Conservation (phyloP, 35 echinoderm and acorn worm genomes). For the Lytechinus variegatus region DNA sequence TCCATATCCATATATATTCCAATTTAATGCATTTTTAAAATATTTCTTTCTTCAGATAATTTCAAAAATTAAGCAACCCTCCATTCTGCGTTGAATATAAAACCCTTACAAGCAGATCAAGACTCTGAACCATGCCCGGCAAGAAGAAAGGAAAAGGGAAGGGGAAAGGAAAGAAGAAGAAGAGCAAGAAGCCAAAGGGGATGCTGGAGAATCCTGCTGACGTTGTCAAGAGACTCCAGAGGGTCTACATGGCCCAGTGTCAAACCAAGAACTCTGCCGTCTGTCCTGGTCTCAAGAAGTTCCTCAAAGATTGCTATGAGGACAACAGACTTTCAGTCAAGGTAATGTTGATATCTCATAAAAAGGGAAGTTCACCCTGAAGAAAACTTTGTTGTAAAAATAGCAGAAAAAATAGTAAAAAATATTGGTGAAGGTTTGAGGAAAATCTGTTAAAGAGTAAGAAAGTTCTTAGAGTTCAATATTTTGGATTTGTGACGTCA, state of each 20-base stretch:
- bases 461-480: no score
- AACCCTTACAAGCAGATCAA: neutral
- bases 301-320: slow-evolving; percentile 88
- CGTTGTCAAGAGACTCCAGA: slow-evolving; percentile 82
- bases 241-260: slow-evolving; percentile 82
- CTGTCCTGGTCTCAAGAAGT: slow-evolving; percentile 80
- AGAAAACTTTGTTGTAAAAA: no score
- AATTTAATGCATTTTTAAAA: no score
- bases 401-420: no score
- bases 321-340: slow-evolving; percentile 90
- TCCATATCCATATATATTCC: no score
- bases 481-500: no score
- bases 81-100: neutral
- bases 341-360: slow-evolving; percentile 66
- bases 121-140: slow-evolving; percentile 41
- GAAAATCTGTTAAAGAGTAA: no score
- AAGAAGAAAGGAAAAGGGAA: slow-evolving; percentile 76
- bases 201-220: slow-evolving; percentile 82
- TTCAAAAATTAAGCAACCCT: neutral
- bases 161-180: slow-evolving; percentile 80
- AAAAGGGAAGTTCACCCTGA: no score
- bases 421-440: no score
- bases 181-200: slow-evolving; percentile 91
- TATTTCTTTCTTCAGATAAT: no score
- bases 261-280: slow-evolving; percentile 67